phyloP scores from a whole-genome alignment of 2,113 vertebrate species.

The Pollimyrus isidori region DNA sequence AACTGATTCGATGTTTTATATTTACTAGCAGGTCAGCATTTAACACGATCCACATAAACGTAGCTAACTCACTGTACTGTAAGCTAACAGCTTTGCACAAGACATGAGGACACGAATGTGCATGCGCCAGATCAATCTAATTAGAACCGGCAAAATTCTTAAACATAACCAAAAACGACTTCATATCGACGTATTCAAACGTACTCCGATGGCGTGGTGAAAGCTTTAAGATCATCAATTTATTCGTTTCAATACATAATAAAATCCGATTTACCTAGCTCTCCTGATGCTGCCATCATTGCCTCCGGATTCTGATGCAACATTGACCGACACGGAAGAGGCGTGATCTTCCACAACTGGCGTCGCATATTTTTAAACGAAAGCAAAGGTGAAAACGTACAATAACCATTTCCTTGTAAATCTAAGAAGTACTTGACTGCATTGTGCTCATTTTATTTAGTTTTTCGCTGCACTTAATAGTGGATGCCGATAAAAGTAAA shows the following conservation, averaged over 20 bases:
- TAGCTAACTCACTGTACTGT: not conserved
- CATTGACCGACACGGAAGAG: constrained; percentile 56
- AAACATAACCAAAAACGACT: not conserved
- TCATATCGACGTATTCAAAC: not conserved
- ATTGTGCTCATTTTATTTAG: not conserved
- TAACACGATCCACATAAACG: not conserved
- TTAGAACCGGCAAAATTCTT: not conserved
- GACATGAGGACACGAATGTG: not conserved
- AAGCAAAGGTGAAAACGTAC: too few species aligned
- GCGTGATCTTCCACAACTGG: not conserved
- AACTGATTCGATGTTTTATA: not conserved
- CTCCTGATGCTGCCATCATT: constrained; percentile 51
- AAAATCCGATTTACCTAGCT: constrained; percentile 44
- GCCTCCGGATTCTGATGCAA: constrained; percentile 61
- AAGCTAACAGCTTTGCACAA: not conserved
- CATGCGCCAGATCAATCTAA: not conserved
- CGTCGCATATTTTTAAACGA: not conserved
- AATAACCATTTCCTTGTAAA: not conserved
- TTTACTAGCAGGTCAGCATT: not conserved
- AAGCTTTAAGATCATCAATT: not conserved
- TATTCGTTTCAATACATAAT: not conserved
- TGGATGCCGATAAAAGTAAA: not conserved
- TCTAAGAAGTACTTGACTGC: not conserved
- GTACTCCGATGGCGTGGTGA: not conserved
- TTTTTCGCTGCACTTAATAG: not conserved